Percentiles rank a stretch among this genome's conserved stretches.
Evolutionary conservation across 2,797 vertebrate genomes (phyloP).

Genomic region (Gobio occitaniae): DNA sequence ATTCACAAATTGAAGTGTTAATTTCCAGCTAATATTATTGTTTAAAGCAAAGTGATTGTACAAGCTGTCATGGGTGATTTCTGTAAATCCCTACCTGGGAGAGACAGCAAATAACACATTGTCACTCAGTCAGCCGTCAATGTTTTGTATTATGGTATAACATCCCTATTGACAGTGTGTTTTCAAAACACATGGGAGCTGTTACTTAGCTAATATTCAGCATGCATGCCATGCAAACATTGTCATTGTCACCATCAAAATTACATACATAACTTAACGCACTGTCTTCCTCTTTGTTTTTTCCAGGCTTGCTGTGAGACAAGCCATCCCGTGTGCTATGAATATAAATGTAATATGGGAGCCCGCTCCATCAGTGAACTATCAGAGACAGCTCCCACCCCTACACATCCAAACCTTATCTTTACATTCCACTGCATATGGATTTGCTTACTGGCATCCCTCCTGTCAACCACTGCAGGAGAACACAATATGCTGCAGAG

Average conservation of each 20-base stretch:
- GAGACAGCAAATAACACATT: conserved; percentile 19
- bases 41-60: conserved; percentile 2
- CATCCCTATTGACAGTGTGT: conserved; percentile 6
- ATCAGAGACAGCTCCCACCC: conserved; percentile 48
- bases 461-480: conserved; percentile 20
- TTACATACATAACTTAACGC: background rate
- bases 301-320: conserved; percentile 3
- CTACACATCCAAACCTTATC: conserved; percentile 46
- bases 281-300: background rate
- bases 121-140: conserved; percentile 12
- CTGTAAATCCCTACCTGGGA: background rate
- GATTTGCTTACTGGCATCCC: conserved; percentile 44
- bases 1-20: background rate
- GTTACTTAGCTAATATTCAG: background rate
- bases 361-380: conserved; percentile 54
- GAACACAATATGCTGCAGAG: conserved; percentile 26
- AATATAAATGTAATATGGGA: conserved; percentile 55
- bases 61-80: background rate
- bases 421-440: conserved; percentile 47
- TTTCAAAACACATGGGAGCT: background rate
- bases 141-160: background rate
- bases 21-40: background rate
- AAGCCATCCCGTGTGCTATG: conserved; percentile 35
- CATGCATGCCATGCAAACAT: background rate
- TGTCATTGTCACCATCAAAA: conserved; percentile 13